Conservation (phyloP, 2,888 invertebrate genomes). For the Ochropacha duplaris region DNA sequence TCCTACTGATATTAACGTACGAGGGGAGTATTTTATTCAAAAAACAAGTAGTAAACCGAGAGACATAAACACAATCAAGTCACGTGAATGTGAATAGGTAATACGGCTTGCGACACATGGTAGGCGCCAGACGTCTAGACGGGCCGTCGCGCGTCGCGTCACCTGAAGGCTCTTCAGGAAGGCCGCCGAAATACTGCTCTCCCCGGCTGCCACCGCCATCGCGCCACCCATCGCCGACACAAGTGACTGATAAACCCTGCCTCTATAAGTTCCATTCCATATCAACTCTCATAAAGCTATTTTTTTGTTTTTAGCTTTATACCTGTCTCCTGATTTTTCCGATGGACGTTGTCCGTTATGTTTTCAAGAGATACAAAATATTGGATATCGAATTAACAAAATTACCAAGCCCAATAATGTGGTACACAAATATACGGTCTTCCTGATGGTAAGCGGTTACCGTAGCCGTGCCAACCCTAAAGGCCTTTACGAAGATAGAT, state of each 20-base stretch:
- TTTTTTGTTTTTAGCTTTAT: background rate
- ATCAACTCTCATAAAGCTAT: background rate
- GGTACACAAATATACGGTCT: no score
- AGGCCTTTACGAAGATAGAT: no score
- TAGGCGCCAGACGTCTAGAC: constrained; percentile 72
- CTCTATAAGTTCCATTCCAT: background rate
- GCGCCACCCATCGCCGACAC: background rate
- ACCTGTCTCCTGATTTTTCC: no score
- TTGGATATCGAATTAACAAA: no score
- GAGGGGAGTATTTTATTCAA: background rate
- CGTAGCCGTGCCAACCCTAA: no score
- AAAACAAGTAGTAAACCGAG: constrained; percentile 6
- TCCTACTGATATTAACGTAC: no score
- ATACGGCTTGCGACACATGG: constrained; percentile 46
- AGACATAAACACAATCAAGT: constrained; percentile 29
- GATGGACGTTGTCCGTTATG: no score
- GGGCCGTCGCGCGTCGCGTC: constrained; percentile 61
- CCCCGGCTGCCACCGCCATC: constrained; percentile 26
- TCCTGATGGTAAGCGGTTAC: no score
- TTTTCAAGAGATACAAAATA: no score
- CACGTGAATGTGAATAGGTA: constrained; percentile 28
- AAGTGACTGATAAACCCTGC: background rate
- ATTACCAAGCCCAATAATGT: no score
- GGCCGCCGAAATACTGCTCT: constrained; percentile 52
- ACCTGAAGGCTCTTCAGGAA: constrained; percentile 70